These are phyloP conservation scores for Emmelina monodactyla DNA, from an alignment of 2,888 invertebrate genomes.

Conservation along the genomic window DNA sequence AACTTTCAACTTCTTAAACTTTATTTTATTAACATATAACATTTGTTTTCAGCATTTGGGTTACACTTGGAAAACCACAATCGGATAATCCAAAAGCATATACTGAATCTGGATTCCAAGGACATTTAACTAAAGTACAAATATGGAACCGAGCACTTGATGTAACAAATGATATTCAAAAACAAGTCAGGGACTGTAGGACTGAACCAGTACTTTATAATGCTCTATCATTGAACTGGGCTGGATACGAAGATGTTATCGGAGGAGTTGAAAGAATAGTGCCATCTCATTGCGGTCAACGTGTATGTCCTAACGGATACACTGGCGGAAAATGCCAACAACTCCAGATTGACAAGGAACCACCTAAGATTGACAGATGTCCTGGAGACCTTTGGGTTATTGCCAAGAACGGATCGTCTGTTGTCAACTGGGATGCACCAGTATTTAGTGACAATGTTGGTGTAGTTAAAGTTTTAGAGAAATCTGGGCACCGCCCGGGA, in stretches of 20 bases:
- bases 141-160: conserved; percentile 93
- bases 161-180: conserved; percentile 90
- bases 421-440: conserved; percentile 92
- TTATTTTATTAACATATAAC: background rate
- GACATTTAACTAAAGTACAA: conserved; percentile 92
- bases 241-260: conserved; percentile 87
- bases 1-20: background rate
- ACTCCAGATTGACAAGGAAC: conserved; percentile 82
- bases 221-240: conserved; percentile 89
- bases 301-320: conserved; percentile 88
- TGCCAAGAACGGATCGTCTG: conserved; percentile 88
- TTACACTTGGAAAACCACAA: conserved; percentile 89
- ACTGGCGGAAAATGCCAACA: conserved; percentile 86
- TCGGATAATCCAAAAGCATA: conserved; percentile 82
- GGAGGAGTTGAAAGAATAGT: conserved; percentile 92
- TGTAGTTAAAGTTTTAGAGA: conserved; percentile 79
- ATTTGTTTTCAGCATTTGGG: conserved; percentile 88
- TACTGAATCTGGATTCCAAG: conserved; percentile 93
- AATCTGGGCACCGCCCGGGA: conserved; percentile 86
- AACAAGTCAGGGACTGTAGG: conserved; percentile 91
- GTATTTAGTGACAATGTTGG: conserved; percentile 90
- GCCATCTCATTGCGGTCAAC: conserved; percentile 90
- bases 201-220: conserved; percentile 90
- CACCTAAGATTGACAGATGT: conserved; percentile 88
- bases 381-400: conserved; percentile 95